phyloP scores from a whole-genome alignment of 2,797 vertebrate genomes.

The Eulemur coronatus region DNA sequence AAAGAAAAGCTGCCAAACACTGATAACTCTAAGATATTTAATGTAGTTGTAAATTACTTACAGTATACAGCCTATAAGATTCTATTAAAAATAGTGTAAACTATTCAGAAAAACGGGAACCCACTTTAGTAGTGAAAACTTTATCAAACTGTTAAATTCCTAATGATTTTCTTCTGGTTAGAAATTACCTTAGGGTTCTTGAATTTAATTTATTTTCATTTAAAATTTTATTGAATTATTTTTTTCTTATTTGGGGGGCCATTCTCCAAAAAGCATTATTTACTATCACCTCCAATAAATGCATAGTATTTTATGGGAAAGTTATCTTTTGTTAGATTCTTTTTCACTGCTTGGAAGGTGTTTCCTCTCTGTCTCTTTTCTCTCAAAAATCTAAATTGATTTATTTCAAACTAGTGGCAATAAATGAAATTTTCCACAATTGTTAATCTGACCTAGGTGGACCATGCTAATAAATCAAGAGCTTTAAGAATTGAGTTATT shows the following conservation, averaged over 20 bases:
- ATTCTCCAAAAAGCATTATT: background rate
- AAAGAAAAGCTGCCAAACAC: background rate
- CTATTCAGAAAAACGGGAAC: background rate
- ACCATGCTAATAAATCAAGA: background rate
- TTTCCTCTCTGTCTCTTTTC: background rate
- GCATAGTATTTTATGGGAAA: background rate
- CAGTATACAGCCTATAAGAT: background rate
- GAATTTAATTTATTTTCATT: background rate
- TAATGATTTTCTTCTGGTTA: background rate
- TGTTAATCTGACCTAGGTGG: background rate
- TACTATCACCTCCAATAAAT: background rate
- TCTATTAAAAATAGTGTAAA: background rate
- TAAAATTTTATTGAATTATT: constrained; percentile 1
- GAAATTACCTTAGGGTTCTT: background rate
- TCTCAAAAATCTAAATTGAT: constrained; percentile 22
- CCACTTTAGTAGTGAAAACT: background rate
- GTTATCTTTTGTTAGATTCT: background rate
- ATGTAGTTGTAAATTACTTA: background rate
- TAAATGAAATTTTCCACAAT: background rate
- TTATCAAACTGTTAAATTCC: background rate
- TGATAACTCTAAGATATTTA: background rate
- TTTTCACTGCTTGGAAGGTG: background rate
- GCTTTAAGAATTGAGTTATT: background rate
- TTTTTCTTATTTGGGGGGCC: background rate
- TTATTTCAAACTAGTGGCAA: constrained; percentile 20